phyloP scores from a whole-genome alignment of 2,888 invertebrate species.

The Cephonodes hylas region DNA sequence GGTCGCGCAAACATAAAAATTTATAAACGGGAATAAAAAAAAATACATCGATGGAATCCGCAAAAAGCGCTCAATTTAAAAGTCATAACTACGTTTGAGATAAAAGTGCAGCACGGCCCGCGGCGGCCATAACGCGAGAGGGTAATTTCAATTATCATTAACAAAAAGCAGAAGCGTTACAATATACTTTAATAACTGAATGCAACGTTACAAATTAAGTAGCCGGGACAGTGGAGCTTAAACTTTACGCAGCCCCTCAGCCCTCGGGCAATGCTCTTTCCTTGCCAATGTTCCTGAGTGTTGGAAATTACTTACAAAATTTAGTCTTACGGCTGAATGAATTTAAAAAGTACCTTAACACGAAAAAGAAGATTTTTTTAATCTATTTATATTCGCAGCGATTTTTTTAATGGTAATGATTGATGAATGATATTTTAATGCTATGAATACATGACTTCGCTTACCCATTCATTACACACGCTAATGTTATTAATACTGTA shows the following conservation, averaged over 20 bases:
- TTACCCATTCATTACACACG: too few relatives aligned
- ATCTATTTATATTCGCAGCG: too few relatives aligned
- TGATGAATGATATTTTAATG: too few relatives aligned
- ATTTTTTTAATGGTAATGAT: too few relatives aligned
- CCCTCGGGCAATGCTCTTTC: too few relatives aligned
- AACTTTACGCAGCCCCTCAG: background rate
- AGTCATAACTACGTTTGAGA: background rate
- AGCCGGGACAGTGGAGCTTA: background rate
- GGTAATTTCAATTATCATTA: conserved; percentile 9
- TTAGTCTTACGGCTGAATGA: too few relatives aligned
- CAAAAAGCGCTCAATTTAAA: conserved; percentile 1
- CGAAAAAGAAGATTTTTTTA: too few relatives aligned
- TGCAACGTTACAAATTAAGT: background rate
- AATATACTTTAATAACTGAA: conserved; percentile 1
- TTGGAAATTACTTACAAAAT: too few relatives aligned
- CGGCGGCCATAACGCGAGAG: background rate
- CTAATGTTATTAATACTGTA: too few relatives aligned
- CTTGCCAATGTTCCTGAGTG: too few relatives aligned
- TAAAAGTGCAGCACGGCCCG: background rate
- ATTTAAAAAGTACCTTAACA: too few relatives aligned
- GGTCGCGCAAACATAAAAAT: background rate
- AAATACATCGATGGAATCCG: background rate
- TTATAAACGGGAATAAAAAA: background rate
- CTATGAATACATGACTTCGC: too few relatives aligned
- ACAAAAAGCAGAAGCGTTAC: background rate